Evolutionary conservation across 1,140 invertebrate genomes (phyloP).

Genomic region (Drosophila setifemur): DNA sequence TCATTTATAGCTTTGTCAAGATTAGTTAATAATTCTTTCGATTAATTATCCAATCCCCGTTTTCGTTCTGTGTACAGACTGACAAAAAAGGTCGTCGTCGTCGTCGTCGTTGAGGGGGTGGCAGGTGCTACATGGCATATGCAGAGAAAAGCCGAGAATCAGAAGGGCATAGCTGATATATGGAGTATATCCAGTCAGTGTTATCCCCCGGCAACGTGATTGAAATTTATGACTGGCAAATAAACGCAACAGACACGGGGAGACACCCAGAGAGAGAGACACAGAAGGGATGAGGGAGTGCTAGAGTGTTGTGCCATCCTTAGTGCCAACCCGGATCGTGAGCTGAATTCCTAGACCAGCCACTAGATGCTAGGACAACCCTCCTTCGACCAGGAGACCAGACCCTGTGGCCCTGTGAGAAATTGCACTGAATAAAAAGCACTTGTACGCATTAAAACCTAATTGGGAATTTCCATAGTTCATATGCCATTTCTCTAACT

Average conservation of each 20-base stretch:
- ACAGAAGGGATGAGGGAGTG: no score
- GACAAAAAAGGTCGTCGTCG: constrained; percentile 5
- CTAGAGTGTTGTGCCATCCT: no score
- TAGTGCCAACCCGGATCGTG: constrained; percentile 42
- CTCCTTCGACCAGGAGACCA: no score
- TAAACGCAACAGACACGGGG: constrained; percentile 54
- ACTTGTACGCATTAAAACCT: constrained; percentile 80
- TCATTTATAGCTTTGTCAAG: no score
- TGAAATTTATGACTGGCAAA: constrained; percentile 81
- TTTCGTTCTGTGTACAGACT: constrained; percentile 9
- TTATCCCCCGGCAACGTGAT: constrained; percentile 77
- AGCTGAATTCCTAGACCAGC: constrained; percentile 46
- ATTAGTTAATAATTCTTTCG: no score
- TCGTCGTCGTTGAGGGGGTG: constrained; percentile 19
- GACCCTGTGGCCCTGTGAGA: constrained; percentile 46
- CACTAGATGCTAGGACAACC: not conserved
- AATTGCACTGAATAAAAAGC: constrained; percentile 80
- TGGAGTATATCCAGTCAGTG: constrained; percentile 73
- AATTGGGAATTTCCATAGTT: constrained; percentile 81
- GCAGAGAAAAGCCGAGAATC: constrained; percentile 28
- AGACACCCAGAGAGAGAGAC: no score
- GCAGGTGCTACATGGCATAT: constrained; percentile 55
- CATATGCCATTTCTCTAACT: constrained; percentile 71
- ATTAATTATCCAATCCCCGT: no score
- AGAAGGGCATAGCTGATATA: constrained; percentile 49